Evolutionary conservation across 2,888 invertebrate genomes (phyloP).

Genomic region (Lacanobia wlatinum): DNA sequence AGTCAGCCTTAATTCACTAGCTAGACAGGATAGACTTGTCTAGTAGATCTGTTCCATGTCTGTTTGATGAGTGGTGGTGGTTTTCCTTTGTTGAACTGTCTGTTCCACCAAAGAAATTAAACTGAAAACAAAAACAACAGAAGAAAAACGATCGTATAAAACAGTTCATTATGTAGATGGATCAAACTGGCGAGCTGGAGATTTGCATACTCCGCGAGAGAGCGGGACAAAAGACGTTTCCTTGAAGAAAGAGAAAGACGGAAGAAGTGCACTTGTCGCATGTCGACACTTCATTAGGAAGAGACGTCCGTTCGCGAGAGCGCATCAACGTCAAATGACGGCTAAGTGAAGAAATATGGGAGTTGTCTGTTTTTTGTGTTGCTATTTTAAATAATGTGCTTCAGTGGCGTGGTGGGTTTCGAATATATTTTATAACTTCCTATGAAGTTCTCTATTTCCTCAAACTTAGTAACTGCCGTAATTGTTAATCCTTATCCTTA

Average conservation of each 20-base stretch:
- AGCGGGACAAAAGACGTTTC: slow-evolving; percentile 67
- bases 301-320: slow-evolving; percentile 73
- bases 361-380: slow-evolving; percentile 51
- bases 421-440: no score
- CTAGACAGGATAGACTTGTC: no score
- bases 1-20: no score
- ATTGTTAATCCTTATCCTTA: no score
- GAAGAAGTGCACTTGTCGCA: slow-evolving; percentile 72
- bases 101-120: slow-evolving; percentile 31
- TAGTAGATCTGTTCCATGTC: no score
- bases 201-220: slow-evolving; percentile 69
- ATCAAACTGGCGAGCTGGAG: slow-evolving; percentile 72
- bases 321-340: slow-evolving; percentile 69
- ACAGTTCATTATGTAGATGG: slow-evolving; percentile 81
- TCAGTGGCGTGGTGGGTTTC: background rate
- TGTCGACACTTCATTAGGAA: slow-evolving; percentile 81
- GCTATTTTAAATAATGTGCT: slow-evolving; percentile 30
- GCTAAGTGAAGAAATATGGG: slow-evolving; percentile 64
- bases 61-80: no score
- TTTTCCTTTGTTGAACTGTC: background rate
- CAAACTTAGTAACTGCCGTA: no score
- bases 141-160: slow-evolving; percentile 68
- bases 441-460: no score
- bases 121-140: slow-evolving; percentile 21
- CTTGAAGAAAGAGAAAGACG: slow-evolving; percentile 68